phyloP scores from a whole-genome alignment of 2,888 invertebrate species.

The Temnothorax unifasciatus region DNA sequence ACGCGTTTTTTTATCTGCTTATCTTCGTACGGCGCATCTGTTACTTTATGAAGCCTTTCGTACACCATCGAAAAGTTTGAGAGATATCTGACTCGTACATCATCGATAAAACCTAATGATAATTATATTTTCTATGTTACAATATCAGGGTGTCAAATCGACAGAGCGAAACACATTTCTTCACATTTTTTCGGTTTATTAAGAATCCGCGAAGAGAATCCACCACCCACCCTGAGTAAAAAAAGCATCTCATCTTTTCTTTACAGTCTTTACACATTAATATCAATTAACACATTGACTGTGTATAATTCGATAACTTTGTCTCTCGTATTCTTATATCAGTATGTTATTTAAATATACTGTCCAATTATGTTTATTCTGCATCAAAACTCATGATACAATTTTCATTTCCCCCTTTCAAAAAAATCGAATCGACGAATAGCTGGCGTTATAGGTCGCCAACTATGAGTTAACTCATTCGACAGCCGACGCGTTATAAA shows the following conservation, averaged over 20 bases:
- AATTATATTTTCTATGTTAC: constrained; percentile 24
- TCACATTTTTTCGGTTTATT: not conserved
- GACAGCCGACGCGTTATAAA: not conserved
- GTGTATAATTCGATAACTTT: not conserved
- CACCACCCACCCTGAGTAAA: not conserved
- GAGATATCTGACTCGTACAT: constrained; percentile 25
- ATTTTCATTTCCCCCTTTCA: not conserved
- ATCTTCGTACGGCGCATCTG: constrained; percentile 74
- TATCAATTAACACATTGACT: not conserved
- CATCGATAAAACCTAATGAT: constrained; percentile 32
- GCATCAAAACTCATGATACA: not conserved
- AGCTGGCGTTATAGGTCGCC: not conserved
- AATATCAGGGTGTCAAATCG: not conserved
- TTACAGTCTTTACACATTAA: not conserved
- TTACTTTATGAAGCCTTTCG: constrained; percentile 68
- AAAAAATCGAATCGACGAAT: not conserved
- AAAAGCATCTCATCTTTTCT: not conserved
- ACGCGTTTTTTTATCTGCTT: constrained; percentile 72
- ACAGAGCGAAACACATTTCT: not conserved
- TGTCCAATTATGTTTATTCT: not conserved
- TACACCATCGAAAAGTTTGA: constrained; percentile 18
- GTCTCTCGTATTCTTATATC: not conserved
- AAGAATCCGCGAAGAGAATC: not conserved
- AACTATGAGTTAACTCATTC: not conserved
- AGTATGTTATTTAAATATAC: not conserved